phyloP scores from a whole-genome alignment of 2,888 invertebrate genomes.

The Catonia carolina region DNA sequence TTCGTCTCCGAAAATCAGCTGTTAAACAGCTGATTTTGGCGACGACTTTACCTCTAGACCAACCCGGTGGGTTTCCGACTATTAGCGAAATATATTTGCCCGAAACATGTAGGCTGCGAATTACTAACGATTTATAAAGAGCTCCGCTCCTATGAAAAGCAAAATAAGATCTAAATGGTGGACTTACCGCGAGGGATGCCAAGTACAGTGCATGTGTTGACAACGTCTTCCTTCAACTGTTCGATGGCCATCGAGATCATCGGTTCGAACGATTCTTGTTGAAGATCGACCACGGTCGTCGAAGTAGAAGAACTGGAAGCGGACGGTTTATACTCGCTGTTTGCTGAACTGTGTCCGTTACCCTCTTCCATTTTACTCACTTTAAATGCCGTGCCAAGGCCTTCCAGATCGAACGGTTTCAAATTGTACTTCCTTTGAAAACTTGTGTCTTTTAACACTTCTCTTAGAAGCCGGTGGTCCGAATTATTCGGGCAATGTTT shows the following conservation, averaged over 20 bases:
- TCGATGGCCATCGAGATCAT: slow-evolving; percentile 79
- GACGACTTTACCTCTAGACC: too few relatives aligned
- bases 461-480: slow-evolving; percentile 68
- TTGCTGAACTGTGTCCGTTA: not conserved
- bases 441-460: slow-evolving; percentile 75
- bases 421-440: slow-evolving; percentile 80
- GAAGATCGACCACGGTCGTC: slow-evolving; percentile 47
- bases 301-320: slow-evolving; percentile 40
- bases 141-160: too few relatives aligned
- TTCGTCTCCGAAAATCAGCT: too few relatives aligned
- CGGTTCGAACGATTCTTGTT: slow-evolving; percentile 71
- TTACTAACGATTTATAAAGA: too few relatives aligned
- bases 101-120: too few relatives aligned
- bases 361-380: slow-evolving; percentile 55
- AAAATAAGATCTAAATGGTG: too few relatives aligned
- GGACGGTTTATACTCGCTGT: slow-evolving; percentile 41
- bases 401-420: slow-evolving; percentile 64
- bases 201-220: slow-evolving; percentile 73
- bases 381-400: slow-evolving; percentile 46
- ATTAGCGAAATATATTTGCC: too few relatives aligned
- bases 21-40: too few relatives aligned
- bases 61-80: too few relatives aligned
- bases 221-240: slow-evolving; percentile 78
- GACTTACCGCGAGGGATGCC: slow-evolving; percentile 84
- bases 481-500: slow-evolving; percentile 37